Conservation (phyloP, 2,113 vertebrate species). For the Collichthys lucidus region DNA sequence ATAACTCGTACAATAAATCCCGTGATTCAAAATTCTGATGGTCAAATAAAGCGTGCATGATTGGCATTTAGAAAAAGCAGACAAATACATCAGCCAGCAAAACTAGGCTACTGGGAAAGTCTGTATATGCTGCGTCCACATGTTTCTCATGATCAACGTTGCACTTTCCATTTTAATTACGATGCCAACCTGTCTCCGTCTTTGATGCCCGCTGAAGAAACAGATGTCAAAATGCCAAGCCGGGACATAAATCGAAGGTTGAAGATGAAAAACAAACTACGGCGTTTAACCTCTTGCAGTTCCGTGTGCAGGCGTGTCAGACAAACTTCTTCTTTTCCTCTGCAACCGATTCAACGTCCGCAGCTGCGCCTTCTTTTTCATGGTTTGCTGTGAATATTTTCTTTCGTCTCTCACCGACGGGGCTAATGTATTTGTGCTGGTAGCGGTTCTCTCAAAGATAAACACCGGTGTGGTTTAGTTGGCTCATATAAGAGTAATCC, state of each 20-base stretch:
- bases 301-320: background rate
- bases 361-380: background rate
- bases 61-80: conserved; percentile 37
- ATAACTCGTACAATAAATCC: conserved; percentile 37
- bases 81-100: background rate
- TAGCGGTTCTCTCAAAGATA: conserved; percentile 13
- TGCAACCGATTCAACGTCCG: background rate
- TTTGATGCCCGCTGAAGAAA: conserved; percentile 30
- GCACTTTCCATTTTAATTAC: conserved; percentile 35
- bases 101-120: background rate
- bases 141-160: background rate
- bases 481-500: conserved; percentile 36
- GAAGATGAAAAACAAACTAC: conserved; percentile 28
- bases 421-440: conserved; percentile 26
- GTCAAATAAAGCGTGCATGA: conserved; percentile 20
- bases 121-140: background rate
- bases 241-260: conserved; percentile 8
- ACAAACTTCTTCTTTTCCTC: background rate
- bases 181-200: conserved; percentile 24
- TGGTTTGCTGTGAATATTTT: background rate
- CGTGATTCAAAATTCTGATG: background rate
- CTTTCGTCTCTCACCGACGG: background rate
- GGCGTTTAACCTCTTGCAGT: background rate
- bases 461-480: conserved; percentile 28
- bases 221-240: conserved; percentile 32